phyloP scores from a whole-genome alignment of 2,888 invertebrate genomes.

The Flexamia atlantica region DNA sequence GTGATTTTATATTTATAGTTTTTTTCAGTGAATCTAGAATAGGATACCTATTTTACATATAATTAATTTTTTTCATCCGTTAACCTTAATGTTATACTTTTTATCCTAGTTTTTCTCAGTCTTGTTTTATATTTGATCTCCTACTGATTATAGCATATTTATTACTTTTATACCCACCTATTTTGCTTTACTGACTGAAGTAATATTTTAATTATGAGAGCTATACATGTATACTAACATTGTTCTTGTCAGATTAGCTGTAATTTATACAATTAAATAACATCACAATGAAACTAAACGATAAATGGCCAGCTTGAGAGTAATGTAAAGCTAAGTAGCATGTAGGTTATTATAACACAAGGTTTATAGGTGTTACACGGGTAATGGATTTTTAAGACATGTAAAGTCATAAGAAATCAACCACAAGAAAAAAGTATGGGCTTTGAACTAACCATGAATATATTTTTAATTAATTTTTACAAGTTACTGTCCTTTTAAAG shows the following conservation, averaged over 20 bases:
- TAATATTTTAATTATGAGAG: conserved; percentile 22
- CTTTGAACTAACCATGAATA: too few species aligned
- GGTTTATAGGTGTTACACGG: neutral
- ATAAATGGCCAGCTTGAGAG: conserved; percentile 17
- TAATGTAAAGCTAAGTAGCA: conserved; percentile 25
- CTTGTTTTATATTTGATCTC: conserved; percentile 11
- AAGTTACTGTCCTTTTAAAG: too few species aligned
- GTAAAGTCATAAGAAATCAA: neutral
- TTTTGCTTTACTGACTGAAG: conserved; percentile 33
- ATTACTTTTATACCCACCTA: conserved; percentile 27
- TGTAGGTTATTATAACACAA: conserved; percentile 7
- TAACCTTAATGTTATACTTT: too few species aligned
- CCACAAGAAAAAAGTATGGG: too few species aligned
- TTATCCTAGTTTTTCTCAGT: too few species aligned
- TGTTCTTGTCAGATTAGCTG: neutral
- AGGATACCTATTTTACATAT: too few species aligned
- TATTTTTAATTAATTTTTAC: too few species aligned
- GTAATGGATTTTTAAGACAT: neutral
- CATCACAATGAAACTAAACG: conserved; percentile 7
- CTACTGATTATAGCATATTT: conserved; percentile 4
- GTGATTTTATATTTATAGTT: too few species aligned
- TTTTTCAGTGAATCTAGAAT: too few species aligned
- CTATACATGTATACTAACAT: conserved; percentile 17
- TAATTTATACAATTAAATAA: conserved; percentile 18
- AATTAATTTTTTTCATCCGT: too few species aligned